phyloP scores from a whole-genome alignment of 2,888 invertebrate genomes.

The Herminia tarsipennalis region DNA sequence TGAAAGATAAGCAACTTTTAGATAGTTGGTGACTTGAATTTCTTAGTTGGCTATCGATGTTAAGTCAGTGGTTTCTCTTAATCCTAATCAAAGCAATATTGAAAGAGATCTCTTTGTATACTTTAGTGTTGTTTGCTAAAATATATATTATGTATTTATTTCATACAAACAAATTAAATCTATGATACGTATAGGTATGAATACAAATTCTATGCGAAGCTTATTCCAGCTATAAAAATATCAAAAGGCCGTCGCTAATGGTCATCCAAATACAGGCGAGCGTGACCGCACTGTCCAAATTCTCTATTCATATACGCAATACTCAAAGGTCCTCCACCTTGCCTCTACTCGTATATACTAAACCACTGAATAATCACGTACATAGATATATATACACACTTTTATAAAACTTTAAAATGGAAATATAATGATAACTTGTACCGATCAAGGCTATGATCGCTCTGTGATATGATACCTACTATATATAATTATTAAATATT shows the following conservation, averaged over 20 bases:
- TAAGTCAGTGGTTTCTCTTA: background rate
- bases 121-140: too few species aligned
- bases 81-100: background rate
- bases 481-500: too few species aligned
- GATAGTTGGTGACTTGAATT: background rate
- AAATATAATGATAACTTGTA: too few species aligned
- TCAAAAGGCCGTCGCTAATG: conserved; percentile 6
- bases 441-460: too few species aligned
- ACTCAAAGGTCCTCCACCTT: background rate
- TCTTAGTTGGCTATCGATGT: too few species aligned
- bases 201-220: background rate
- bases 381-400: background rate
- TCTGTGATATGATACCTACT: too few species aligned
- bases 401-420: too few species aligned
- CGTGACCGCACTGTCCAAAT: conserved; percentile 3
- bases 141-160: too few species aligned
- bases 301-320: conserved; percentile 2
- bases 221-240: conserved; percentile 3
- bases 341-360: background rate
- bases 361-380: conserved; percentile 3
- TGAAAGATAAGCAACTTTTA: background rate
- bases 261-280: conserved; percentile 4
- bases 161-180: too few species aligned
- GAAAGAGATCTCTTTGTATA: too few species aligned
- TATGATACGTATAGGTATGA: too few species aligned